These are phyloP conservation scores for Callyntrura guangdongensis DNA, from an alignment of 2,888 invertebrate species.

Conservation along the genomic window DNA sequence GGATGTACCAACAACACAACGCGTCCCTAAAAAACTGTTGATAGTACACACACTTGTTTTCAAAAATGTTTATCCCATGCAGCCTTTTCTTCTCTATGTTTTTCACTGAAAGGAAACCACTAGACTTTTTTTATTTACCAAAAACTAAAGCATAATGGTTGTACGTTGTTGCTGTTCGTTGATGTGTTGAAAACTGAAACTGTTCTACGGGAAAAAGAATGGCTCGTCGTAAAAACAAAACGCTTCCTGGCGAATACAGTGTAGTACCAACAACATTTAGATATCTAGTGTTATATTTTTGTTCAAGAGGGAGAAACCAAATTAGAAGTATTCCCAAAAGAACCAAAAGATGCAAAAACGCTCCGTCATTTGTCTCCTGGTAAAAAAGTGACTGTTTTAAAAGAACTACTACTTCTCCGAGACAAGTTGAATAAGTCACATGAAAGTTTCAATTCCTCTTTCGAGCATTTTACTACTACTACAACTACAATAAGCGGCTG, in stretches of 20 bases:
- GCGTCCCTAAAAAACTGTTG: no score
- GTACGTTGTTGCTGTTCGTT: not conserved
- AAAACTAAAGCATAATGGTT: no score
- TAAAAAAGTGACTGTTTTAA: conserved; percentile 15
- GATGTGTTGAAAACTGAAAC: conserved; percentile 32
- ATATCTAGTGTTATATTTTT: not conserved
- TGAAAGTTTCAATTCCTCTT: conserved; percentile 1
- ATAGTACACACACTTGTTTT: no score
- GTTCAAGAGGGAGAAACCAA: conserved; percentile 17
- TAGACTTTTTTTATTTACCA: no score
- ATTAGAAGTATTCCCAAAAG: conserved; percentile 61
- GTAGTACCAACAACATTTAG: not conserved
- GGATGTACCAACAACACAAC: no score
- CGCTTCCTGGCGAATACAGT: not conserved
- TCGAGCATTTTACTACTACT: not conserved
- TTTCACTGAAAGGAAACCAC: not conserved
- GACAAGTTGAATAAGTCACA: not conserved
- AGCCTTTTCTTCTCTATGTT: not conserved
- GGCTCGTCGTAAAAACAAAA: not conserved
- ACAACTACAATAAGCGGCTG: not conserved
- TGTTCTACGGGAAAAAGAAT: not conserved
- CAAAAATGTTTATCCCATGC: no score
- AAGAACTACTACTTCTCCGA: conserved; percentile 7
- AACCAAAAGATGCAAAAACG: conserved; percentile 1
- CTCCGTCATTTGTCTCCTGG: conserved; percentile 12